Percentiles rank a stretch among this genome's conserved stretches.
phyloP scores from a whole-genome alignment of 92 coral and sea anemone species.

The Actinostola sp. region DNA sequence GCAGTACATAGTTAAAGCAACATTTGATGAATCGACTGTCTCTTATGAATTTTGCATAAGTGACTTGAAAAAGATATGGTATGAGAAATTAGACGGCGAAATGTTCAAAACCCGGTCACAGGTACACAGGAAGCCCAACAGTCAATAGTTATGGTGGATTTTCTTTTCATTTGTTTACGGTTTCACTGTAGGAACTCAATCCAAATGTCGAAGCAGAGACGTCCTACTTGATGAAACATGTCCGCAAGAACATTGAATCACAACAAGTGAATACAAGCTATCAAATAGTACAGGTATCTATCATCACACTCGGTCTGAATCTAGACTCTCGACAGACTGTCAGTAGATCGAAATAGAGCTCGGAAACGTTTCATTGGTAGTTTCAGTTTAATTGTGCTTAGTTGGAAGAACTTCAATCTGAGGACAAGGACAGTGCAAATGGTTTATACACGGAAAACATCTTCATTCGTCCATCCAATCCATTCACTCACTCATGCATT shows the following conservation, averaged over 20 bases:
- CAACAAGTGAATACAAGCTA: slow-evolving; percentile 51
- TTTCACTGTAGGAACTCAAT: slow-evolving; percentile 65
- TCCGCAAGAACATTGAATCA: slow-evolving; percentile 64
- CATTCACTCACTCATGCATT: too few species aligned
- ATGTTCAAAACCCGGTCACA: slow-evolving; percentile 67
- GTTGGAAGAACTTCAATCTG: too few species aligned
- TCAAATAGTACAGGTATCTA: slow-evolving; percentile 65
- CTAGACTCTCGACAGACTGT: too few species aligned
- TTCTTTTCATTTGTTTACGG: neutral
- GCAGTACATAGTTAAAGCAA: slow-evolving; percentile 66
- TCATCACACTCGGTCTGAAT: too few species aligned
- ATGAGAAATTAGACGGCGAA: slow-evolving; percentile 65
- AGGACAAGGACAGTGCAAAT: too few species aligned
- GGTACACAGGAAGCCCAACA: slow-evolving; percentile 36
- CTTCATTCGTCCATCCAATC: too few species aligned
- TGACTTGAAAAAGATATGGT: slow-evolving; percentile 80
- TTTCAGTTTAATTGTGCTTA: too few species aligned
- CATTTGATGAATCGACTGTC: slow-evolving; percentile 62
- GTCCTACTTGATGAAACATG: slow-evolving; percentile 68
- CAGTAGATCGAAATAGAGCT: too few species aligned
- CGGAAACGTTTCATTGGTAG: too few species aligned
- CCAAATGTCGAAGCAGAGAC: slow-evolving; percentile 93
- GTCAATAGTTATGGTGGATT: neutral
- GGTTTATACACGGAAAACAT: too few species aligned
- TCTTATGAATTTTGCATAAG: slow-evolving; percentile 84